phyloP scores from a whole-genome alignment of 2,113 vertebrate species.

The Uropsilus gracilis region DNA sequence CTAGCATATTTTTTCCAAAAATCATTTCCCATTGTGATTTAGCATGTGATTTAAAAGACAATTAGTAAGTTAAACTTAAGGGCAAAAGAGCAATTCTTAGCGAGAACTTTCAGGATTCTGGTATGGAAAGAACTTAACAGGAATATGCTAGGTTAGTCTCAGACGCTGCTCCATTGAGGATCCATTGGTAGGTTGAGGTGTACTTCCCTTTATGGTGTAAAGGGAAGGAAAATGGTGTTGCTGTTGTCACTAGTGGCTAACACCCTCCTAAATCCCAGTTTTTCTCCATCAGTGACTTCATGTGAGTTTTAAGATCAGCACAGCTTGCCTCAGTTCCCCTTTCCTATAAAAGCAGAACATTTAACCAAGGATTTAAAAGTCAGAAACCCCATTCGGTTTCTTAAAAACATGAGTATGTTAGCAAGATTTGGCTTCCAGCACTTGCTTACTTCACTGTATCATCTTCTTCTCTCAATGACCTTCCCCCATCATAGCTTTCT shows the following conservation, averaged over 20 bases:
- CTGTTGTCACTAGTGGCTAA: neutral
- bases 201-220: neutral
- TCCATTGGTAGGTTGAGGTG: too few relatives aligned
- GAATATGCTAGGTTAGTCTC: neutral
- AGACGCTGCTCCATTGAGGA: too few relatives aligned
- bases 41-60: neutral
- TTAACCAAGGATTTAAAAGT: neutral
- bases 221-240: neutral
- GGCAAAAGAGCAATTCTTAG: neutral
- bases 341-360: neutral
- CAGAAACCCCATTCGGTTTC: neutral
- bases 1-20: slow-evolving; percentile 36
- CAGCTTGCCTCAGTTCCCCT: neutral
- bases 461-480: neutral
- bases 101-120: neutral
- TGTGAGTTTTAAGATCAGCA: neutral
- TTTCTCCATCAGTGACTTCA: neutral
- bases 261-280: neutral
- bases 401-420: neutral
- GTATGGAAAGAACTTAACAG: neutral
- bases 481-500: neutral
- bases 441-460: neutral
- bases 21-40: neutral
- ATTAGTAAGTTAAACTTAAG: neutral
- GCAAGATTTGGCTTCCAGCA: neutral